Base-by-base conservation (phyloP, 2,888 invertebrate species). In the Encarsia formosa region DNA sequence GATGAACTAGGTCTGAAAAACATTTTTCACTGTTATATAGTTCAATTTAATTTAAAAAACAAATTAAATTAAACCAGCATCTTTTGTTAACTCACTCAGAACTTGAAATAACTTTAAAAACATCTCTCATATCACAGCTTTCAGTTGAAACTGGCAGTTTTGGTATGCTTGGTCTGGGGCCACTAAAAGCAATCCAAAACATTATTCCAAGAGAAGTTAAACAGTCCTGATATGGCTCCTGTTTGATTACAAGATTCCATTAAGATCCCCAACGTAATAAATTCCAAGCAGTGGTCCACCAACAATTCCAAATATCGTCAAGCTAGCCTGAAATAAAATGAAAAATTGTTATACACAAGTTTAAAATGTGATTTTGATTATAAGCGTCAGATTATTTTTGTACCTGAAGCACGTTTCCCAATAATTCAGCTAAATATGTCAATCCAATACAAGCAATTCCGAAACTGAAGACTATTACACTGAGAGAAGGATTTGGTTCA, bases 271-370 rank as follows among this genome's bases (percentile, higher is more conserved):
- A 92, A 75, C 0, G 90, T 86, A 68, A 93, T n/a, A 94, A 2
- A 93, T 76, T 0, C 87, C 92, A 20, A 93, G 75, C n/a, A 92
- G 71, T 0, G 93, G 93, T 0, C 93, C 93, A 1, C 92, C 92
- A 3, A 90, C 84, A 1, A 91, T 86, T 2, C 91, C 92, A 65
- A 93, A 91, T 59, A 92, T 88, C 0, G 90, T 90, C 8, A 92
- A 75, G 0, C 91, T 83, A 0, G 89, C 87, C 66, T 68, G 40
- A 3, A 52, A n/a, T n/a, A n/a, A 38, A 46, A 41, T 34, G 19
- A 47, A 40, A 35, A 38, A 29, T 37, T 31, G 16, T n/a, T n/a
- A 38, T 4, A n/a, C 6, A n/a, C n/a, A n/a, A n/a, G n/a, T n/a
- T n/a, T n/a, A n/a, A n/a, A n/a, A n/a, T n/a, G n/a, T n/a, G n/a